These are phyloP conservation scores for Ectemnius cavifrons DNA, from an alignment of 2,888 invertebrate species.

Conservation along the genomic window DNA sequence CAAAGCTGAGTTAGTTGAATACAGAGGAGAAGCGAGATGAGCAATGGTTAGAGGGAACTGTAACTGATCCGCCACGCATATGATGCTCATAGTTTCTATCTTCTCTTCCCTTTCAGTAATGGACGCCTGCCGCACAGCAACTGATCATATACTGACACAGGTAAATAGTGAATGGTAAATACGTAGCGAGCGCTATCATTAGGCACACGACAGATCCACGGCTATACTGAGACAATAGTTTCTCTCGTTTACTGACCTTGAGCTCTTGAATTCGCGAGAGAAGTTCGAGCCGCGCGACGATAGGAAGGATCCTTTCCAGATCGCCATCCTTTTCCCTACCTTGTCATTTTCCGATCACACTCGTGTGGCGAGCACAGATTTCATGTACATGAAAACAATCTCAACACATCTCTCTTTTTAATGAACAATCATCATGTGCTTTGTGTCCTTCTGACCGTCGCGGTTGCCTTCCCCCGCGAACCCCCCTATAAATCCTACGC, in stretches of 20 bases:
- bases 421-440: background rate
- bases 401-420: background rate
- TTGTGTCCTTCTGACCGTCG: slow-evolving; percentile 18
- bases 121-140: slow-evolving; percentile 49
- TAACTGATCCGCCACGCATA: slow-evolving; percentile 48
- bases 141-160: slow-evolving; percentile 37
- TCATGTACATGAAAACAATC: background rate
- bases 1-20: slow-evolving; percentile 6
- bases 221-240: slow-evolving; percentile 56
- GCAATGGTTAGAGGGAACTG: background rate
- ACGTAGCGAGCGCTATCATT: slow-evolving; percentile 49
- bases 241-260: slow-evolving; percentile 62
- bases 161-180: background rate
- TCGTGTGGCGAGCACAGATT: background rate
- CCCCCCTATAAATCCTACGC: slow-evolving; percentile 48
- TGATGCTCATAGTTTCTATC: slow-evolving; percentile 21
- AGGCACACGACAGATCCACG: slow-evolving; percentile 57
- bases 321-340: background rate
- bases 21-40: background rate
- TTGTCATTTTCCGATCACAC: background rate
- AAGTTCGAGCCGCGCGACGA: slow-evolving; percentile 35
- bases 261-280: slow-evolving; percentile 57
- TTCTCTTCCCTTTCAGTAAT: slow-evolving; percentile 24
- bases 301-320: slow-evolving; percentile 28
- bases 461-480: slow-evolving; percentile 42